Base-by-base conservation (phyloP, 1,140 invertebrate genomes). In the Tetragnatha versicolor region DNA sequence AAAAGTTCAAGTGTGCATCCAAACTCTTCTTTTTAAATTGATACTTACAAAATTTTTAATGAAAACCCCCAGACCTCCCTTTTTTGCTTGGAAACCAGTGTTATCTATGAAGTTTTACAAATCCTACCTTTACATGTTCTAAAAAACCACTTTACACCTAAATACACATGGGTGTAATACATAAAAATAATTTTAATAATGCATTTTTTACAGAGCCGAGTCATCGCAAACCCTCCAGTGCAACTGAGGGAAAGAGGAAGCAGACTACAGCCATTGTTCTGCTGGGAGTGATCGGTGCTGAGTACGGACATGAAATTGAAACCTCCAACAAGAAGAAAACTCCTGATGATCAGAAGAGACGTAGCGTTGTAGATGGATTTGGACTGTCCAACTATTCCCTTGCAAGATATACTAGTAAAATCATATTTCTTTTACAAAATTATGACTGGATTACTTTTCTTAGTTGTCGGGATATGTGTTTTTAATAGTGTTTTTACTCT, bases 251-350 rank as follows among this genome's bases (percentile, higher is more conserved):
- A 39, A 94, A 96, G 79, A 89, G 96, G 10, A 98, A 98, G 83
- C 96, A 99, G 86, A 96, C 96, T 0, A 99, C 97, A 0, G 95
- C 98, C 0, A 95, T 99, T 0, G 95, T 99, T 0, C 86, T 99
- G 45, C 85, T 99, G 25, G 97, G 97, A 0, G 97, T 99, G 0
- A 97, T 99, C 70, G 98, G 98, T 0, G 94, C 97, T 0, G 97
- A 99, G 86, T 99, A 99, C 87, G 97, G 97, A 0, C 82, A 83
- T 79, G 82, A 81, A 20, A 82, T 83, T 47, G 83, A 79, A 81
- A 73, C 81, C 80, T 14, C 89, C 83, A 87, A 81, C 85, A 87
- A 82, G 27, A 81, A 84, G 70, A 81, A 78, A 27, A 60, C 73
- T 27, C 82, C 81, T n/a, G 82, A 83, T 58, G 91, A 91, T 72